Evolutionary conservation across 30 jellyfish, hydroid and myxozoan genomes (phyloP).

Genomic region (Catostylus mosaicus): DNA sequence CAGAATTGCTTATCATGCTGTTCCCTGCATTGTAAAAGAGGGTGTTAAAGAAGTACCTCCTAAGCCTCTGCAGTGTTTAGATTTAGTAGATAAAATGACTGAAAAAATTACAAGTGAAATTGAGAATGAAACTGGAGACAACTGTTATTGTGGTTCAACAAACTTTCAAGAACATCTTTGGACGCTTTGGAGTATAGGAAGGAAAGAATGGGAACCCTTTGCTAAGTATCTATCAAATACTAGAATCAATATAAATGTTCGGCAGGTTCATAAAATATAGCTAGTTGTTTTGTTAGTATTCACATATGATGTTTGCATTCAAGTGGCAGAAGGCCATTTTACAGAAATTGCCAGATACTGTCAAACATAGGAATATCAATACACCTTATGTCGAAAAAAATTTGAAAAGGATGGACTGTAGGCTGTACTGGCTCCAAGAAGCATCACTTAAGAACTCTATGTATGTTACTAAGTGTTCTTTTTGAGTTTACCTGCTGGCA

Average conservation of each 20-base stretch:
- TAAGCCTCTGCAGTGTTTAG: neutral
- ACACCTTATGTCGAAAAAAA: too few species aligned
- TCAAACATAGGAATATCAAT: too few species aligned
- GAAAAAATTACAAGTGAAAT: neutral
- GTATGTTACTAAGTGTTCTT: too few species aligned
- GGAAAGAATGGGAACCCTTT: slow-evolving; percentile 57
- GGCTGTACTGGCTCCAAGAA: too few species aligned
- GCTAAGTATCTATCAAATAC: slow-evolving; percentile 80
- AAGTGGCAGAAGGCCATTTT: too few species aligned
- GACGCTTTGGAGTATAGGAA: slow-evolving; percentile 2
- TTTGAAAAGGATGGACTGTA: too few species aligned
- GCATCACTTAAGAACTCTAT: too few species aligned
- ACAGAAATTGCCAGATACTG: too few species aligned
- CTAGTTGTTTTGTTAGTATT: too few species aligned
- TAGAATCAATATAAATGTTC: slow-evolving; percentile 84
- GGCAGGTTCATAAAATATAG: slow-evolving; percentile 87
- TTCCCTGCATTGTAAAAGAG: slow-evolving; percentile 86
- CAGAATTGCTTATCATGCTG: slow-evolving; percentile 98
- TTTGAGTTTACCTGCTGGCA: too few species aligned
- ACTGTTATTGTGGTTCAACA: neutral
- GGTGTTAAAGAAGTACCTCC: slow-evolving; percentile 35
- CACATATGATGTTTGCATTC: too few species aligned
- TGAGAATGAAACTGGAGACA: neutral
- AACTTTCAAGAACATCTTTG: slow-evolving; percentile 27
- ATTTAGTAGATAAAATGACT: neutral